Evolutionary conservation across 2,113 vertebrate genomes (phyloP).

Genomic region (Euleptes europaea): DNA sequence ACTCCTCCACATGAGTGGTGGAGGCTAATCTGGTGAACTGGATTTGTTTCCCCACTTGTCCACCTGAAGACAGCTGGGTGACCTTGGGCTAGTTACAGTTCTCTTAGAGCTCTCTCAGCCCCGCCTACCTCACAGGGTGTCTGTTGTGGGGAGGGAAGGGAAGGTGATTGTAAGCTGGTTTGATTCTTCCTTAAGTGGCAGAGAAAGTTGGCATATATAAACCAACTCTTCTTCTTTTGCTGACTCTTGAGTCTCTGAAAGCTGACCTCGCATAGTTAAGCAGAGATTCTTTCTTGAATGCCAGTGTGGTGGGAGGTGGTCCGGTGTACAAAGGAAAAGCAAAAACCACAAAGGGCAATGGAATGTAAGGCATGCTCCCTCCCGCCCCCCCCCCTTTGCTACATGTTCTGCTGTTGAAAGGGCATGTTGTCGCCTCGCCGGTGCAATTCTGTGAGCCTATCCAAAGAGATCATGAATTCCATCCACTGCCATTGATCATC

Average conservation of each 20-base stretch:
- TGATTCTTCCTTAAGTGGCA: no score
- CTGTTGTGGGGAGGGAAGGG: no score
- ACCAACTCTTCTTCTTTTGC: not conserved
- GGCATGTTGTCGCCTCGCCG: slow-evolving; percentile 27
- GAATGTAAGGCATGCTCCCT: slow-evolving; percentile 55
- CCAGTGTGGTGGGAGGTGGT: slow-evolving; percentile 47
- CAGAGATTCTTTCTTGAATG: slow-evolving; percentile 15
- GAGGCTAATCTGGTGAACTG: no score
- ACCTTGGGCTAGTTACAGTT: no score
- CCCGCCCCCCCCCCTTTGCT: slow-evolving; percentile 52
- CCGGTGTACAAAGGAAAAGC: slow-evolving; percentile 48
- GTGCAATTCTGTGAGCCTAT: not conserved
- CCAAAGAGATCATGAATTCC: slow-evolving; percentile 41
- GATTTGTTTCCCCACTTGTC: no score
- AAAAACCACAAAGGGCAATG: slow-evolving; percentile 64
- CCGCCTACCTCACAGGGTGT: no score
- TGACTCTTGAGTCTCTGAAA: not conserved
- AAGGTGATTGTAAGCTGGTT: no score
- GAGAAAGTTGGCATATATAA: no score
- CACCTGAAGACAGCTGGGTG: no score
- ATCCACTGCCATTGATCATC: no score
- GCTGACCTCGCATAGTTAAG: not conserved
- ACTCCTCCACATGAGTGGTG: no score
- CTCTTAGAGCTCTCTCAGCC: no score
- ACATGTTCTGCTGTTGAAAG: slow-evolving; percentile 49